Conservation (phyloP, 2,113 vertebrate genomes). For the Peromyscus californicus region DNA sequence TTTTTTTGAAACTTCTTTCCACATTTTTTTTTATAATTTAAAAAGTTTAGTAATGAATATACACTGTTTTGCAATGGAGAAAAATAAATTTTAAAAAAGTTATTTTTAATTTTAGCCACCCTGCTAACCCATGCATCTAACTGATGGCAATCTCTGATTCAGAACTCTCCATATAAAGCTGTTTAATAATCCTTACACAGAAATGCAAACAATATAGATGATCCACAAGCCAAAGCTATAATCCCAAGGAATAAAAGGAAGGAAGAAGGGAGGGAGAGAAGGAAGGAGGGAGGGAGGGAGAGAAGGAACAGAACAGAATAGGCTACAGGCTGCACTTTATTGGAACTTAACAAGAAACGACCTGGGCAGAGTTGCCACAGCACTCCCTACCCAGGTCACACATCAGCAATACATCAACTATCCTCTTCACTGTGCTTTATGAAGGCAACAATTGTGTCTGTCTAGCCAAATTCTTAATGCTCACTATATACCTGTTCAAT, state of each 20-base stretch:
- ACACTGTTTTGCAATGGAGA: neutral
- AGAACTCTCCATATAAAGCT: neutral
- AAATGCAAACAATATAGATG: neutral
- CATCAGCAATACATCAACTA: neutral
- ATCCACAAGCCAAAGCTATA: neutral
- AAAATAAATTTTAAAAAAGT: neutral
- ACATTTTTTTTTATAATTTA: neutral
- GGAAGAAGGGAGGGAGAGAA: too few relatives aligned
- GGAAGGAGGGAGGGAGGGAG: rapidly evolving
- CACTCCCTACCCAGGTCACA: neutral
- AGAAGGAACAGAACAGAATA: neutral
- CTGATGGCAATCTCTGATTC: neutral
- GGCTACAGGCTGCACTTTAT: neutral
- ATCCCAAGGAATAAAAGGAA: neutral
- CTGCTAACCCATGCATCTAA: neutral
- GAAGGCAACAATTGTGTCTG: neutral
- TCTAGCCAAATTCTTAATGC: neutral
- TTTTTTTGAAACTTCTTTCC: neutral
- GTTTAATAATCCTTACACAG: neutral
- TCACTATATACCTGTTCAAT: neutral
- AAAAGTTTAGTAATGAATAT: neutral
- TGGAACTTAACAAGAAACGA: neutral
- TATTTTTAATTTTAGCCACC: neutral
- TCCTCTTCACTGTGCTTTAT: neutral
- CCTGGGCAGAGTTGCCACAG: neutral